Percentiles rank a stretch among this genome's conserved stretches.
phyloP scores from a whole-genome alignment of 2,113 vertebrate species.

The Cynoglossus semilaevis region DNA sequence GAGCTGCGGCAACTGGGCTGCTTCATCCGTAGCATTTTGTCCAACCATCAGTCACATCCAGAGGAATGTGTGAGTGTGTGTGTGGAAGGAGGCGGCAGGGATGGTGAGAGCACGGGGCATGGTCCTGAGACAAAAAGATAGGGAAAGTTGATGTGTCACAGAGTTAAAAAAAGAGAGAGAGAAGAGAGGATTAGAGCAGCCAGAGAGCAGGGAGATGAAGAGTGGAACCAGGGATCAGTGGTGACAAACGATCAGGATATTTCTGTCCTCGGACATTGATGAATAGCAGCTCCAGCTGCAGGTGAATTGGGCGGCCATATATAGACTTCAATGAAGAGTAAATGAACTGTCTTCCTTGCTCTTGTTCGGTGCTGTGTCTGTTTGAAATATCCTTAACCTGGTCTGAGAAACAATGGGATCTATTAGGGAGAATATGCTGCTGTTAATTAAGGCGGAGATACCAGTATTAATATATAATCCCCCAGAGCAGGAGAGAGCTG shows the following conservation, averaged over 20 bases:
- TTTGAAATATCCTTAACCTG: slow-evolving; percentile 38
- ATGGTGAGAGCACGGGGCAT: too few species aligned
- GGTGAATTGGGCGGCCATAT: slow-evolving; percentile 58
- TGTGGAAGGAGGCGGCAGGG: too few species aligned
- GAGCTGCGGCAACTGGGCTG: slow-evolving; percentile 46
- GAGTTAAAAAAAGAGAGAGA: too few species aligned
- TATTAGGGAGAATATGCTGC: slow-evolving; percentile 45
- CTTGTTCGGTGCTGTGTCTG: slow-evolving; percentile 39
- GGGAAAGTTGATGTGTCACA: slow-evolving; percentile 50
- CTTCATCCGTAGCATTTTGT: slow-evolving; percentile 55
- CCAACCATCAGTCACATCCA: slow-evolving; percentile 58
- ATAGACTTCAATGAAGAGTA: slow-evolving; percentile 60
- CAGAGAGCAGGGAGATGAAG: slow-evolving; percentile 41
- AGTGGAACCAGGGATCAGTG: slow-evolving; percentile 48
- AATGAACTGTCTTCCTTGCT: slow-evolving; percentile 59
- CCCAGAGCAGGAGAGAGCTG: slow-evolving; percentile 26
- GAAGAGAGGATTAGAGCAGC: slow-evolving; percentile 34
- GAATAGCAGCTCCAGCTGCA: slow-evolving; percentile 49
- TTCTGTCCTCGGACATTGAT: slow-evolving; percentile 56
- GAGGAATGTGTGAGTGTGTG: slow-evolving; percentile 1
- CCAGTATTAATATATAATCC: slow-evolving; percentile 56
- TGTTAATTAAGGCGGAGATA: slow-evolving; percentile 55
- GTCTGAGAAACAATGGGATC: slow-evolving; percentile 37
- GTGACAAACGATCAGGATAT: slow-evolving; percentile 72
- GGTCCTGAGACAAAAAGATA: slow-evolving; percentile 31